These are phyloP conservation scores for Labroides dimidiatus DNA, from an alignment of 2,797 vertebrate genomes.

Conservation along the genomic window DNA sequence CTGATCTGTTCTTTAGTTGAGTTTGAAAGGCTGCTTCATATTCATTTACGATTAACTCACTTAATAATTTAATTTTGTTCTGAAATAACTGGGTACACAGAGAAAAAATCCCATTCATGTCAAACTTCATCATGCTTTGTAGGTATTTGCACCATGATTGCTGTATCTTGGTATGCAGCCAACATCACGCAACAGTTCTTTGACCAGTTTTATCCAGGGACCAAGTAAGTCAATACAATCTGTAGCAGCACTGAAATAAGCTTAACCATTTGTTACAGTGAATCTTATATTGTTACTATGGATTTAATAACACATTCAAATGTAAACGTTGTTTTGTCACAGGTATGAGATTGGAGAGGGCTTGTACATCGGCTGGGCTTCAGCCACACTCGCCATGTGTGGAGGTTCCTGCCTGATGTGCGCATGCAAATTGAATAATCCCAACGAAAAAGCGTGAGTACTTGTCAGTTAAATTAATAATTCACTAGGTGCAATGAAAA, in stretches of 20 bases:
- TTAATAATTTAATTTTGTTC: background rate
- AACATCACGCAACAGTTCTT: slow-evolving; percentile 92
- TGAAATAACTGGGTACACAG: background rate
- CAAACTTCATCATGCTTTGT: slow-evolving; percentile 19
- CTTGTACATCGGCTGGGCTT: slow-evolving; percentile 91
- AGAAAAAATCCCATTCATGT: background rate
- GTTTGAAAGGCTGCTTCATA: background rate
- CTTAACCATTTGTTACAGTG: background rate
- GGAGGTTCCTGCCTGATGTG: slow-evolving; percentile 78
- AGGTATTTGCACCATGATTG: slow-evolving; percentile 90
- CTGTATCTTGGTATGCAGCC: slow-evolving; percentile 91
- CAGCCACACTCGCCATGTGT: slow-evolving; percentile 81
- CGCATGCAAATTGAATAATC: slow-evolving; percentile 56
- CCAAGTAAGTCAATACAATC: slow-evolving; percentile 85
- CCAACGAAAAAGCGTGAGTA: slow-evolving; percentile 74
- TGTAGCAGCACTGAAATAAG: too few relatives aligned
- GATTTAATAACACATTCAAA: background rate
- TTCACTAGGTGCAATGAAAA: background rate
- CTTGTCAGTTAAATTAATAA: background rate
- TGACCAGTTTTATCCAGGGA: slow-evolving; percentile 86
- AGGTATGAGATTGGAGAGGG: slow-evolving; percentile 92
- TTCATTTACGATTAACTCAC: background rate
- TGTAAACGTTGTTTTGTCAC: slow-evolving; percentile 5
- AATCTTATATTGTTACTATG: background rate
- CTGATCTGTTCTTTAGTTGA: background rate